phyloP scores from a whole-genome alignment of 2,888 invertebrate genomes.

The Diloba caeruleocephala region DNA sequence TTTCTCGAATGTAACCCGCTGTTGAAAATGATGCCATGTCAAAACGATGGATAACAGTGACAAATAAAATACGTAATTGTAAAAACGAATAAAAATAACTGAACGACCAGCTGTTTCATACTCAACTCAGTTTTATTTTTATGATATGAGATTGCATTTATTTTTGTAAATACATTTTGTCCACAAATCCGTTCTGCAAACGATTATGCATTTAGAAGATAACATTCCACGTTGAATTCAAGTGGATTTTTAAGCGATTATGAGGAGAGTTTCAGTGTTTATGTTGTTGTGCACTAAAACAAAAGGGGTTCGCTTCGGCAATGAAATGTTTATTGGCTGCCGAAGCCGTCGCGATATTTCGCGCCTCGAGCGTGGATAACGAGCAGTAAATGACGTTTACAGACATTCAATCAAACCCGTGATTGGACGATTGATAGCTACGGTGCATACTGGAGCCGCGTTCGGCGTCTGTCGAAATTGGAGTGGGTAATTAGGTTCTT shows the following conservation, averaged over 20 bases:
- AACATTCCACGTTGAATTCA: slow-evolving; percentile 27
- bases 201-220: slow-evolving; percentile 37
- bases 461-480: slow-evolving; percentile 56
- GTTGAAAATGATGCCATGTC: slow-evolving; percentile 3
- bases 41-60: neutral
- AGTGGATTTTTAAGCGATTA: slow-evolving; percentile 41
- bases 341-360: slow-evolving; percentile 60
- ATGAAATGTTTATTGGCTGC: slow-evolving; percentile 77
- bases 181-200: slow-evolving; percentile 23
- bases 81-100: slow-evolving; percentile 14
- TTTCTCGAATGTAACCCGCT: slow-evolving; percentile 14
- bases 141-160: slow-evolving; percentile 28
- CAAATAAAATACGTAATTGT: slow-evolving; percentile 1
- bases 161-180: slow-evolving; percentile 27
- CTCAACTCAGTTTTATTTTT: slow-evolving; percentile 38
- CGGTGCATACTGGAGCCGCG: slow-evolving; percentile 59
- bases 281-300: slow-evolving; percentile 54
- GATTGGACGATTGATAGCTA: slow-evolving; percentile 71
- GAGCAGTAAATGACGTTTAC: slow-evolving; percentile 78
- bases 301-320: slow-evolving; percentile 58
- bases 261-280: slow-evolving; percentile 46
- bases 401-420: slow-evolving; percentile 77
- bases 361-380: slow-evolving; percentile 78
- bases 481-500: slow-evolving; percentile 58
- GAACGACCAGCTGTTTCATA: slow-evolving; percentile 29